Evolutionary conservation across 2,888 invertebrate genomes (phyloP).

Genomic region (Hofmannophila pseudospretella): DNA sequence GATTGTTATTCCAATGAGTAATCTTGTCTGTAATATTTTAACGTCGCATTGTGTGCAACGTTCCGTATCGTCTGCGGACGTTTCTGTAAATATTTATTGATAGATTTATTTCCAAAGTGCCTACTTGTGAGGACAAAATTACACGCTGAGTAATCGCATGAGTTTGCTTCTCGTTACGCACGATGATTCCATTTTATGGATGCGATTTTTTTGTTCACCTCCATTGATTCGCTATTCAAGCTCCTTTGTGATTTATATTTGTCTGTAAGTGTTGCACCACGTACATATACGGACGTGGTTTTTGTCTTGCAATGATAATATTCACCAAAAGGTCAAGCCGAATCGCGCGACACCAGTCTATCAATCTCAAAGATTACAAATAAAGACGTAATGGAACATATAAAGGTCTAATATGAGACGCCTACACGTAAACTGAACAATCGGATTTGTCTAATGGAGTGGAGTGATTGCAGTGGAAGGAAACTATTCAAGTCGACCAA

Average conservation of each 20-base stretch:
- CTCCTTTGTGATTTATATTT: conserved; percentile 19
- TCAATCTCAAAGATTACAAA: conserved; percentile 21
- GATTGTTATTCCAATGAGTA: conserved; percentile 35
- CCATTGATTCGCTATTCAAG: conserved; percentile 39
- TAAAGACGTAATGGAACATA: conserved; percentile 20
- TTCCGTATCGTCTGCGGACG: conserved; percentile 58
- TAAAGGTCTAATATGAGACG: conserved; percentile 23
- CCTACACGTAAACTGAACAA: conserved; percentile 32
- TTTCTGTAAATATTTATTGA: conserved; percentile 66
- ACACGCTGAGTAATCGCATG: conserved; percentile 67
- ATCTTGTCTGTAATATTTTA: conserved; percentile 52
- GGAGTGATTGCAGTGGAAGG: conserved; percentile 41
- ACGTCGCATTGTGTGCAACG: conserved; percentile 57
- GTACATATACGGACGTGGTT: conserved; percentile 1
- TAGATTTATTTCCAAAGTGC: conserved; percentile 58
- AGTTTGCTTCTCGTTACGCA: conserved; percentile 56
- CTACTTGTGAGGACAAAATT: conserved; percentile 55
- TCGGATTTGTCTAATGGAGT: conserved; percentile 39
- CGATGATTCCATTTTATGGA: conserved; percentile 55
- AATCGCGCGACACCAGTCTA: conserved; percentile 14
- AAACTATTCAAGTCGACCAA: conserved; percentile 40
- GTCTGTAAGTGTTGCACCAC: conserved; percentile 14
- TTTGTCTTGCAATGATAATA: conserved; percentile 12
- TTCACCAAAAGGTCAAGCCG: conserved; percentile 17
- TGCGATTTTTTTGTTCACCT: conserved; percentile 44